These are phyloP conservation scores for Aramus guarauna DNA, from an alignment of 2,113 vertebrate species.

Conservation along the genomic window DNA sequence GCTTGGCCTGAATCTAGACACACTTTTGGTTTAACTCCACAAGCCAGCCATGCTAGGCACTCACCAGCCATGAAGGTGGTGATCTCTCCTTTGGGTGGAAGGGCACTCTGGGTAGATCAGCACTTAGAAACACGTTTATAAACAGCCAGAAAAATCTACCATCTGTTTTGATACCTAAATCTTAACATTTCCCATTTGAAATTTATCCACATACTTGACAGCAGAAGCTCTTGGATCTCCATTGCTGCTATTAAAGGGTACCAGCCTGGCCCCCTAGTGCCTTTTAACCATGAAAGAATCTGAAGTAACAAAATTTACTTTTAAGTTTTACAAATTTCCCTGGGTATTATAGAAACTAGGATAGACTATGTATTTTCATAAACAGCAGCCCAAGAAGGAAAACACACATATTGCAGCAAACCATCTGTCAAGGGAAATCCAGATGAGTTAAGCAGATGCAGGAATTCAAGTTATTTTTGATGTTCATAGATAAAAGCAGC, in stretches of 20 bases:
- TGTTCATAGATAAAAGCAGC: constrained; percentile 51
- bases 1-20: neutral
- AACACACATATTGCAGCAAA: constrained; percentile 45
- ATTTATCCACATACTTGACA: neutral
- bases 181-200: neutral
- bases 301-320: constrained; percentile 43
- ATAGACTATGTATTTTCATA: constrained; percentile 64
- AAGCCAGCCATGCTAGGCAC: neutral
- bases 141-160: neutral
- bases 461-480: constrained; percentile 64
- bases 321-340: constrained; percentile 41
- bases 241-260: neutral
- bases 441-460: constrained; percentile 72
- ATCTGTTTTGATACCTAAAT: neutral
- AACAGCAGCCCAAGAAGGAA: constrained; percentile 64
- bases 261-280: neutral
- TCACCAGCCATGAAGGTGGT: neutral
- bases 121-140: neutral
- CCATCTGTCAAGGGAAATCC: constrained; percentile 70
- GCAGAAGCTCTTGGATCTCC: neutral
- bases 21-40: neutral
- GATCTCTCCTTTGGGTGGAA: neutral
- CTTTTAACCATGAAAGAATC: constrained; percentile 33
- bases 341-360: constrained; percentile 31
- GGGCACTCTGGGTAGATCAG: neutral